phyloP scores from a whole-genome alignment of 2,888 invertebrate species.

The Lottia gigantea region DNA sequence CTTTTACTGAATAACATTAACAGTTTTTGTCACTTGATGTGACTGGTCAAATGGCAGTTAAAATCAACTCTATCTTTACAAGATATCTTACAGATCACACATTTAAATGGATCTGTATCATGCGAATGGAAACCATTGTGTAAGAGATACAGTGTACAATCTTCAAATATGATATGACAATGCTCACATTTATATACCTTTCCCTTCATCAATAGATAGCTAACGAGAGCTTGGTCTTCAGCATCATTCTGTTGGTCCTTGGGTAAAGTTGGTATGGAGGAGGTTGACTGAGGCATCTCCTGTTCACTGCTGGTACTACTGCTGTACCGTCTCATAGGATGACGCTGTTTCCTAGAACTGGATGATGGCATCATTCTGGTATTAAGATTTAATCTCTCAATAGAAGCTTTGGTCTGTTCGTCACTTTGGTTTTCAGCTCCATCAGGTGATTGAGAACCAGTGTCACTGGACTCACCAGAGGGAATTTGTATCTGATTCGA shows the following conservation, averaged over 20 bases:
- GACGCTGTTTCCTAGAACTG: constrained; percentile 56
- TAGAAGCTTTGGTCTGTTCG: constrained; percentile 33
- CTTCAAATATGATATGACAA: constrained; percentile 61
- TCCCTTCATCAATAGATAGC: constrained; percentile 53
- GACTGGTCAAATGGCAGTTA: constrained; percentile 61
- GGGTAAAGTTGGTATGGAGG: constrained; percentile 28
- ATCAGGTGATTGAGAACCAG: constrained; percentile 49
- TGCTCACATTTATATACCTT: constrained; percentile 60
- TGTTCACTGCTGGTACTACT: constrained; percentile 43
- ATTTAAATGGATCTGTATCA: constrained; percentile 58
- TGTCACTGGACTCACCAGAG: constrained; percentile 54
- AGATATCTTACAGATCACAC: constrained; percentile 54
- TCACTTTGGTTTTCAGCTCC: constrained; percentile 37
- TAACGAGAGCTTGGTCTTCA: constrained; percentile 51
- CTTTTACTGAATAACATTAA: not conserved
- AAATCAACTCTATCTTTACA: constrained; percentile 60
- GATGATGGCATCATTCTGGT: constrained; percentile 51
- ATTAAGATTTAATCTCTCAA: constrained; percentile 56
- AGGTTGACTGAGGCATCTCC: constrained; percentile 40
- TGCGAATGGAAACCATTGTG: constrained; percentile 63
- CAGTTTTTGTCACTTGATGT: constrained; percentile 51
- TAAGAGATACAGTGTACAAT: constrained; percentile 58
- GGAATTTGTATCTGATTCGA: constrained; percentile 20
- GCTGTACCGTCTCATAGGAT: constrained; percentile 56
- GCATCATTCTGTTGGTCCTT: constrained; percentile 27